Conservation (phyloP, 2,113 vertebrate genomes). For the Anoura caudifer region DNA sequence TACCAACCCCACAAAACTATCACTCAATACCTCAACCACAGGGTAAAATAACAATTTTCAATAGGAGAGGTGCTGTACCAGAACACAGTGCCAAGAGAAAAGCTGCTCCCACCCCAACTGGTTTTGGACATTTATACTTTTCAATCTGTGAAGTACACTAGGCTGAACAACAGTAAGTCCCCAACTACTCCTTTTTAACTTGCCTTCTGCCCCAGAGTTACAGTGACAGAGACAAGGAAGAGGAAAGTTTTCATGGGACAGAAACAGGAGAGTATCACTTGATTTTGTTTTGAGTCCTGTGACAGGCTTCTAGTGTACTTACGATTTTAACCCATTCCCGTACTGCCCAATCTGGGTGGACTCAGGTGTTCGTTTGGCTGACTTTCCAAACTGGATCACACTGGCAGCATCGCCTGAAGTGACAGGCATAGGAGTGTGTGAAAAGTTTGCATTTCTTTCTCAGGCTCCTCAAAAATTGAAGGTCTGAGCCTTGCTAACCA, state of each 20-base stretch:
- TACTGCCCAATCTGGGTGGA: slow-evolving; percentile 98
- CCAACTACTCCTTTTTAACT: neutral
- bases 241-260: neutral
- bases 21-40: neutral
- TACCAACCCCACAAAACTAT: neutral
- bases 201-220: neutral
- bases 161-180: neutral
- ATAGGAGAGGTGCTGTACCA: neutral
- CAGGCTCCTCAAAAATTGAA: neutral
- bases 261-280: neutral
- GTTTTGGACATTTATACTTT: neutral
- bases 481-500: neutral
- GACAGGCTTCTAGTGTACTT: slow-evolving; percentile 78
- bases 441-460: slow-evolving; percentile 10
- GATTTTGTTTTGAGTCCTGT: neutral
- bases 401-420: slow-evolving; percentile 93
- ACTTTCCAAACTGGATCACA: slow-evolving; percentile 98
- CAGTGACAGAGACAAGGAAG: neutral
- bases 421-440: slow-evolving; percentile 20
- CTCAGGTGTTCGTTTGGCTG: slow-evolving; percentile 94
- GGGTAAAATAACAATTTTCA: neutral
- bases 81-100: neutral
- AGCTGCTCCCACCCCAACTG: neutral
- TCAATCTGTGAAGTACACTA: neutral
- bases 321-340: slow-evolving; percentile 99